These are phyloP conservation scores for Orchestia grillus DNA, from an alignment of 1,140 invertebrate genomes.

Conservation along the genomic window DNA sequence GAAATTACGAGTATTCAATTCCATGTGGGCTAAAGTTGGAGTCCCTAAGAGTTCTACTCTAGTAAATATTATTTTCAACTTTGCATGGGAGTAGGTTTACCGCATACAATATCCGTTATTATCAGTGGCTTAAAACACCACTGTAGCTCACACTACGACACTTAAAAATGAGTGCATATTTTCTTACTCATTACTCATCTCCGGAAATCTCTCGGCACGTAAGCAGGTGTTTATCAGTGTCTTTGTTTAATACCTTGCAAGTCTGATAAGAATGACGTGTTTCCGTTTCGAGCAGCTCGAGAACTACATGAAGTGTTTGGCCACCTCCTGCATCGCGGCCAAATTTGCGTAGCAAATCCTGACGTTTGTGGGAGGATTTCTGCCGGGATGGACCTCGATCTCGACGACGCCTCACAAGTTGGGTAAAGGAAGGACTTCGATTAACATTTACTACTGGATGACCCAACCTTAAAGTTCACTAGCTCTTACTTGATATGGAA, in stretches of 20 bases:
- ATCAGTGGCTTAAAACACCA: background rate
- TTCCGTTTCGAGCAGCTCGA: background rate
- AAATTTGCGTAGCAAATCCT: background rate
- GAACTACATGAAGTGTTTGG: conserved; percentile 18
- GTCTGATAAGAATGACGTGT: background rate
- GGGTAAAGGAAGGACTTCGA: background rate
- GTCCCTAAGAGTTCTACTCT: too few species aligned
- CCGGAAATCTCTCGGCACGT: background rate
- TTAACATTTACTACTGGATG: background rate
- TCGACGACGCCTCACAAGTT: background rate
- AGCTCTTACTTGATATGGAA: background rate
- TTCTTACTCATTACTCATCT: background rate
- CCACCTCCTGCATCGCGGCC: background rate
- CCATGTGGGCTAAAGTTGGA: too few species aligned
- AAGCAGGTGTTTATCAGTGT: too few species aligned
- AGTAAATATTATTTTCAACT: too few species aligned
- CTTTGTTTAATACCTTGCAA: background rate
- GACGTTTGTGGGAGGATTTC: background rate
- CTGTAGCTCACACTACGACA: background rate
- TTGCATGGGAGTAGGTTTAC: too few species aligned
- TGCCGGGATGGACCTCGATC: background rate
- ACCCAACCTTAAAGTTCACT: background rate
- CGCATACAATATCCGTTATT: background rate
- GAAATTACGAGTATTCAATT: too few species aligned
- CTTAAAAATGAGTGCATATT: background rate